phyloP scores from a whole-genome alignment of 2,888 invertebrate species.

The Stegana nigrithorax region DNA sequence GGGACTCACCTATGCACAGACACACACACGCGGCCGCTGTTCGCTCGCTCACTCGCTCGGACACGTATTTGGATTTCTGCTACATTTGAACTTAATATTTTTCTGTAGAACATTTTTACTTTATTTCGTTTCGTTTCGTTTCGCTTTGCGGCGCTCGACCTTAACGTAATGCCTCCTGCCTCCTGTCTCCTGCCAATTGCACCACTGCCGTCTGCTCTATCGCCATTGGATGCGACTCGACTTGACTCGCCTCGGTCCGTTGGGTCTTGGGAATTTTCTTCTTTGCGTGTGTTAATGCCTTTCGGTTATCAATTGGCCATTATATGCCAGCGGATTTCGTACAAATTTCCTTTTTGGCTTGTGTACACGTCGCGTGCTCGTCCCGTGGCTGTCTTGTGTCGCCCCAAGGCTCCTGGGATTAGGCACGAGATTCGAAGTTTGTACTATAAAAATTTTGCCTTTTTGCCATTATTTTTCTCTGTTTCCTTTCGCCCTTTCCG shows the following conservation, averaged over 20 bases:
- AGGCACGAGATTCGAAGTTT: slow-evolving; percentile 35
- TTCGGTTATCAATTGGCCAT: slow-evolving; percentile 60
- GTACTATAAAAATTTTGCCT: not conserved
- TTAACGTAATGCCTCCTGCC: too few species aligned
- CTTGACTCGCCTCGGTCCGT: slow-evolving; percentile 36
- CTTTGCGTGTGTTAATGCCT: slow-evolving; percentile 57
- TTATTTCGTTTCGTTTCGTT: not conserved
- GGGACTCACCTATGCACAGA: not conserved
- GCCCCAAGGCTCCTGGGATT: slow-evolving; percentile 56
- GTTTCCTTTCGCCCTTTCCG: slow-evolving; percentile 3
- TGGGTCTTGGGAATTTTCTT: slow-evolving; percentile 45
- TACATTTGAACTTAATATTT: slow-evolving; percentile 61
- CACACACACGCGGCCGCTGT: slow-evolving; percentile 3
- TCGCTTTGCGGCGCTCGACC: too few species aligned
- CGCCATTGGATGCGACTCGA: too few species aligned
- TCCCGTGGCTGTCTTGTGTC: not conserved
- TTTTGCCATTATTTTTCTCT: not conserved
- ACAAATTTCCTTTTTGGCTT: slow-evolving; percentile 5
- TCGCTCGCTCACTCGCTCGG: slow-evolving; percentile 16
- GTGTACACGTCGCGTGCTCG: not conserved
- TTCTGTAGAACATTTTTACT: slow-evolving; percentile 8
- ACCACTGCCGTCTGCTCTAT: too few species aligned
- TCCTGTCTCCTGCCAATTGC: too few species aligned
- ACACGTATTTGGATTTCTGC: slow-evolving; percentile 58
- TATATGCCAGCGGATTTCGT: slow-evolving; percentile 37